phyloP scores from a whole-genome alignment of 2,888 invertebrate genomes.

The Megaustenia siamemsis region DNA sequence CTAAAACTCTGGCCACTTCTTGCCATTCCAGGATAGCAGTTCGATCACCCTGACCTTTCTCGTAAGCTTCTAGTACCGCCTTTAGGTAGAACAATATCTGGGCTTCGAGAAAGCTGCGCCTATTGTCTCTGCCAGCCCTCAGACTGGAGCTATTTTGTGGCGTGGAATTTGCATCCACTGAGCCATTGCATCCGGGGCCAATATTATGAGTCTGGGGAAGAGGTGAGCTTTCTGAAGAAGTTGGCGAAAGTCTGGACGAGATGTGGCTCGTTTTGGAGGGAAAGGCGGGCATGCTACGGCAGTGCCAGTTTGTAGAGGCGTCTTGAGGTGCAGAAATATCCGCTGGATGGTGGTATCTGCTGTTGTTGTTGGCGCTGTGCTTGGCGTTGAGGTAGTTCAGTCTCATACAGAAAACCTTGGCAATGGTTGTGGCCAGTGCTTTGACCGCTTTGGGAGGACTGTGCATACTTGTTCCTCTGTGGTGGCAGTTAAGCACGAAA shows the following conservation, averaged over 20 bases:
- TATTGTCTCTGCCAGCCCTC: conserved; percentile 27
- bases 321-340: not conserved
- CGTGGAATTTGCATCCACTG: conserved; percentile 4
- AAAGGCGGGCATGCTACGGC: conserved; percentile 33
- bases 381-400: conserved; percentile 58
- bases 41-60: conserved; percentile 66
- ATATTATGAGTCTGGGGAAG: not conserved
- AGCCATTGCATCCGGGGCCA: conserved; percentile 24
- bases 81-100: conserved; percentile 73
- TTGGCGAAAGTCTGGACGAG: not conserved
- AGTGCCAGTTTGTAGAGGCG: conserved; percentile 17
- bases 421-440: conserved; percentile 65
- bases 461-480: conserved; percentile 70
- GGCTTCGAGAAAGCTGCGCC: conserved; percentile 60
- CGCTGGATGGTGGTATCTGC: not conserved
- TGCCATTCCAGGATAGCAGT: conserved; percentile 74
- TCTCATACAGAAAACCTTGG: conserved; percentile 64
- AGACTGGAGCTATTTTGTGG: not conserved
- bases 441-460: conserved; percentile 76
- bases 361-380: conserved; percentile 20
- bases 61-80: conserved; percentile 69
- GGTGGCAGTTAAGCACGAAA: conserved; percentile 80
- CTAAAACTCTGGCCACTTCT: conserved; percentile 82
- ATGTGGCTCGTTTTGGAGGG: conserved; percentile 8
- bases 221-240: not conserved